Evolutionary conservation across 2,113 vertebrate genomes (phyloP), one percentile per base, ranked within the genome.

Genomic region (Pseudorhombus dupliciocellatus): DNA sequence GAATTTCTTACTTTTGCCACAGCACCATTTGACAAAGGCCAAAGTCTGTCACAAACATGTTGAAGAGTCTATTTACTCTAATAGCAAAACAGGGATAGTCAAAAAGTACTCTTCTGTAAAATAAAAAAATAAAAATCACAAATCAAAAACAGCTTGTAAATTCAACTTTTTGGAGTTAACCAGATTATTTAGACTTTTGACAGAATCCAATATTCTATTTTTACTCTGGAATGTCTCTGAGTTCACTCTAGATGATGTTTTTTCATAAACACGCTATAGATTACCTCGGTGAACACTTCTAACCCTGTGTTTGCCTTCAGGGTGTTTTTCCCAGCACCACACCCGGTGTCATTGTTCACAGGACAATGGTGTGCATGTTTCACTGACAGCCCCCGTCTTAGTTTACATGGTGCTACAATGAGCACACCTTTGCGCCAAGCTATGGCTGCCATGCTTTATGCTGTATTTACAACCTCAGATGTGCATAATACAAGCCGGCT

Each of bases 361-460:
- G 1, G 37, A 84, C 81, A 81, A 86, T 73, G 53, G 55, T 9
- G 50, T 75, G 64, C 80, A 46, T 69, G 62, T 77, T 79, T 85
- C 26, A 31, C 34, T 11, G 77, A 81, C 83, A 72, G 64, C 51
- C 77, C 22, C 16, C 5, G 40, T 74, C 83, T 64, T 55, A 63
- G 40, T 1, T 77, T 73, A 67, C 63, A 31, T 16, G 56, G 64
- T 16, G 52, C 64, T 24, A 66, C 75, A 81, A 55, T 26, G 71
- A 79, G 74, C 24, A 40, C 51, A 70, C 66, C 75, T 64, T 34
- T 46, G 65, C 69, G 6, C 21, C 46, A 2, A 1, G 70, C 63
- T 44, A 37, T 7, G 24, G 30, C 68, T 2, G 46, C 65, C n/a
- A 22, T 42, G 56, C 69, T 51, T 30, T n/a, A 3, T 37, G 61